These are phyloP conservation scores for Toxotes lorentzi DNA, from an alignment of 2,797 vertebrate genomes.

Conservation along the genomic window DNA sequence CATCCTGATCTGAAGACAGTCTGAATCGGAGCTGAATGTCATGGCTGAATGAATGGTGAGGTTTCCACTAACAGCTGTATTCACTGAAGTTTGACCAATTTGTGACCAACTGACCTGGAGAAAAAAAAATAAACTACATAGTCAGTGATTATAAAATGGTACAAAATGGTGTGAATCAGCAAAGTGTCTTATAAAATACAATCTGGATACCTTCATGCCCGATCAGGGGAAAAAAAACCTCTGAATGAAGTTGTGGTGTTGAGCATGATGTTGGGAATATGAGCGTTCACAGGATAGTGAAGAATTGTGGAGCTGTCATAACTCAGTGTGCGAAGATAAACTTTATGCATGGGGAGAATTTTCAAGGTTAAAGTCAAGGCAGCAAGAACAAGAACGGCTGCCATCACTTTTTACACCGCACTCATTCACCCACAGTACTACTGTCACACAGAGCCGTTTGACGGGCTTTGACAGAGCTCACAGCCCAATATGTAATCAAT, in stretches of 20 bases:
- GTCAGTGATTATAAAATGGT: not conserved
- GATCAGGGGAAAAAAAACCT: too few species aligned
- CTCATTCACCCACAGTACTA: not conserved
- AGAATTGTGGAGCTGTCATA: not conserved
- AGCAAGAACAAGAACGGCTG: not conserved
- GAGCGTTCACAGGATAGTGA: not conserved
- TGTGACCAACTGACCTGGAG: too few species aligned
- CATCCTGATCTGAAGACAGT: not conserved
- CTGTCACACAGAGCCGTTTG: not conserved
- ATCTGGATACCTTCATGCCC: too few species aligned
- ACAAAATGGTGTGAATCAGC: not conserved
- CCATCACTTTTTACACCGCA: not conserved
- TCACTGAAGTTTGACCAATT: too few species aligned
- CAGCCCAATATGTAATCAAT: not conserved
- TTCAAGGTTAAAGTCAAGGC: not conserved
- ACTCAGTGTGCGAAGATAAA: not conserved
- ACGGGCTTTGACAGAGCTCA: slow-evolving; percentile 9
- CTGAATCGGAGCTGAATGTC: not conserved
- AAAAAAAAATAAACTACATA: too few species aligned
- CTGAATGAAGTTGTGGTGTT: too few species aligned
- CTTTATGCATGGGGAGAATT: not conserved
- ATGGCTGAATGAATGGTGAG: not conserved
- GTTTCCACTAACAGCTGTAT: not conserved
- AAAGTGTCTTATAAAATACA: not conserved
- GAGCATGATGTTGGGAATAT: not conserved